A percentile compares a stretch with the other conserved stretches of the same genome.
These are phyloP conservation scores for Melanostigma gelatinosum DNA, from an alignment of 2,113 vertebrate genomes.

Conservation along the genomic window DNA sequence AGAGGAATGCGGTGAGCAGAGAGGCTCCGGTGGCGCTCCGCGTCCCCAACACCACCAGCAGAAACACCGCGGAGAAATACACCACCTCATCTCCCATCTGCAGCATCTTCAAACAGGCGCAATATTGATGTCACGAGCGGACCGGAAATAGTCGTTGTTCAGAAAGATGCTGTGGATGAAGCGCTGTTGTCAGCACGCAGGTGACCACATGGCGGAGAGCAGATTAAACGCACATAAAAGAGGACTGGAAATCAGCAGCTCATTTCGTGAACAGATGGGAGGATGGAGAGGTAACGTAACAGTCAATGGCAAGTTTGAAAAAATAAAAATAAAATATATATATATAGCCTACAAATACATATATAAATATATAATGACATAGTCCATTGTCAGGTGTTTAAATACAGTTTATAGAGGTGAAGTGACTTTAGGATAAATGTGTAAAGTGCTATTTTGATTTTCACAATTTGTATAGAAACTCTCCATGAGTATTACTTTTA, in stretches of 20 bases:
- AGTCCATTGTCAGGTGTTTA: not conserved
- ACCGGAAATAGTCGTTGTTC: not conserved
- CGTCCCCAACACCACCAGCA: slow-evolving; percentile 77
- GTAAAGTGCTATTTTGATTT: not conserved
- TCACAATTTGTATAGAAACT: not conserved
- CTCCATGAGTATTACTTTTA: not conserved
- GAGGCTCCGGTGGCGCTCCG: slow-evolving; percentile 85
- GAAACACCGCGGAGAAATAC: slow-evolving; percentile 82
- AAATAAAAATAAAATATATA: not conserved
- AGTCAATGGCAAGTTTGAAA: not conserved
- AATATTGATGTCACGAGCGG: not conserved
- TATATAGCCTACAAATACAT: not conserved
- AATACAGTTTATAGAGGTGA: not conserved
- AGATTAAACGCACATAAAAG: not conserved
- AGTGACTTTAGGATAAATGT: not conserved
- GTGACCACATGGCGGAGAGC: slow-evolving; percentile 42
- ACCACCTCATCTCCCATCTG: slow-evolving; percentile 80
- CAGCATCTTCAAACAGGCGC: slow-evolving; percentile 71
- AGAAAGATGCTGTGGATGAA: slow-evolving; percentile 1
- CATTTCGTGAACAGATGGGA: not conserved
- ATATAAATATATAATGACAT: not conserved
- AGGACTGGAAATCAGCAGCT: not conserved
- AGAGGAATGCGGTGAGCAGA: slow-evolving; percentile 83
- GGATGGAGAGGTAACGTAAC: not conserved
- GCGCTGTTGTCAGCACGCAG: not conserved